phyloP scores from a whole-genome alignment of 2,797 vertebrate genomes.

The Poeciliopsis gracilis region DNA sequence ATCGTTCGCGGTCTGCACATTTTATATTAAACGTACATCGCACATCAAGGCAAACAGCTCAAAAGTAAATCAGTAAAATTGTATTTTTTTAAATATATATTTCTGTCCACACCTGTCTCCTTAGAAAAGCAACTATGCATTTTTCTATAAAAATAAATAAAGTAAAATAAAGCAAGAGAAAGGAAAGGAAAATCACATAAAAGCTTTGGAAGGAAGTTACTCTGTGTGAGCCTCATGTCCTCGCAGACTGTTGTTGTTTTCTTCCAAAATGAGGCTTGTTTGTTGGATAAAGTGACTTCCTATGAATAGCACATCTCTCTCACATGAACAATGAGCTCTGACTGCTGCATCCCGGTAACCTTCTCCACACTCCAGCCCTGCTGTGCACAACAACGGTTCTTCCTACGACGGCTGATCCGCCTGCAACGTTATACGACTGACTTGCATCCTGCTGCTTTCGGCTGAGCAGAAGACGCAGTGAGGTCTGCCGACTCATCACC shows the following conservation, averaged over 20 bases:
- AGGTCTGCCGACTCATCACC: constrained; percentile 29
- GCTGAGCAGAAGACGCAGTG: constrained; percentile 10
- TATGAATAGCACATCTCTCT: constrained; percentile 18
- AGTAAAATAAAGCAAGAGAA: neutral
- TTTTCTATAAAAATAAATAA: neutral
- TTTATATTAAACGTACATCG: neutral
- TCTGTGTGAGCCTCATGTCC: constrained; percentile 14
- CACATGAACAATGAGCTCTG: constrained; percentile 13
- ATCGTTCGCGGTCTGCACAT: neutral
- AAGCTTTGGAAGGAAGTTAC: neutral
- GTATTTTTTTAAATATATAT: neutral
- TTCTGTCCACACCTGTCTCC: neutral
- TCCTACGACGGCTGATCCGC: constrained; percentile 22
- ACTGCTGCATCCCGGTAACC: constrained; percentile 7
- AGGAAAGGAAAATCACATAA: neutral
- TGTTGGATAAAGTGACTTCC: constrained; percentile 18
- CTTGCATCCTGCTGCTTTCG: neutral
- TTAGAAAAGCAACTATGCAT: neutral
- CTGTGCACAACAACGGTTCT: constrained; percentile 24
- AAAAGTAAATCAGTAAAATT: neutral
- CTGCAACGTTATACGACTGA: constrained; percentile 16
- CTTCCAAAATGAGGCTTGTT: constrained; percentile 21
- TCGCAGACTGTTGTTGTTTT: constrained; percentile 4
- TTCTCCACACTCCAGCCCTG: constrained; percentile 18
- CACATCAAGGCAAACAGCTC: neutral